Percentiles rank a stretch among this genome's conserved stretches.
phyloP scores from a whole-genome alignment of 2,113 vertebrate genomes.

The Prionailurus viverrinus region DNA sequence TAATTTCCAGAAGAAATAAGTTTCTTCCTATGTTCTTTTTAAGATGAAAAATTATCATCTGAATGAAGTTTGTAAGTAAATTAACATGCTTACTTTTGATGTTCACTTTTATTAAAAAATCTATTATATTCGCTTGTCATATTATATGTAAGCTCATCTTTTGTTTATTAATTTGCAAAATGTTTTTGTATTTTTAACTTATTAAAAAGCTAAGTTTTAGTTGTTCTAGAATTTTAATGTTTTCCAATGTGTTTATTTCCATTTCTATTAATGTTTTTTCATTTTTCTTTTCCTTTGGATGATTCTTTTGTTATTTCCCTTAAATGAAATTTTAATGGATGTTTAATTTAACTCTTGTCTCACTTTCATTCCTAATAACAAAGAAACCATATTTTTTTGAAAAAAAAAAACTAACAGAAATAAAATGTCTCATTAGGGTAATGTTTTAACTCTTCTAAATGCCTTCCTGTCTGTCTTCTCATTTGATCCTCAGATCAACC shows the following conservation, averaged over 20 bases:
- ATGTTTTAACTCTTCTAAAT: conserved; percentile 23
- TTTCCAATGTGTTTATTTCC: conserved; percentile 20
- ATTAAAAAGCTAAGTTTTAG: conserved; percentile 47
- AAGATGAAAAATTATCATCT: conserved; percentile 24
- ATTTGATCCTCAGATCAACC: background rate
- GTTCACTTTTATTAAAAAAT: conserved; percentile 5
- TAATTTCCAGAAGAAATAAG: background rate
- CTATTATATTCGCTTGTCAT: conserved; percentile 21
- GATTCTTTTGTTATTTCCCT: conserved; percentile 8
- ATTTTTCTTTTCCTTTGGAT: conserved; percentile 37
- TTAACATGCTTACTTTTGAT: conserved; percentile 12
- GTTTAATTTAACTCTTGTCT: conserved; percentile 54
- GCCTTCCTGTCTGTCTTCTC: background rate
- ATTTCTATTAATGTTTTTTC: conserved; percentile 32
- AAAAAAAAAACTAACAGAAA: background rate
- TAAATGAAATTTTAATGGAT: conserved; percentile 39
- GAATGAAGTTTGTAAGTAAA: background rate
- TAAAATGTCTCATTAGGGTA: background rate
- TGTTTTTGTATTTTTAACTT: conserved; percentile 1
- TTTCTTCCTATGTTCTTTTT: background rate
- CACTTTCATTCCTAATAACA: conserved; percentile 36
- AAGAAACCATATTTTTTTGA: background rate
- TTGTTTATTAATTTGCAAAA: conserved; percentile 40
- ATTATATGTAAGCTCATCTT: conserved; percentile 18
- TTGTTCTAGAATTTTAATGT: conserved; percentile 40